Conservation (phyloP, 2,888 invertebrate species). For the Leptinotarsa rubiginosa region DNA sequence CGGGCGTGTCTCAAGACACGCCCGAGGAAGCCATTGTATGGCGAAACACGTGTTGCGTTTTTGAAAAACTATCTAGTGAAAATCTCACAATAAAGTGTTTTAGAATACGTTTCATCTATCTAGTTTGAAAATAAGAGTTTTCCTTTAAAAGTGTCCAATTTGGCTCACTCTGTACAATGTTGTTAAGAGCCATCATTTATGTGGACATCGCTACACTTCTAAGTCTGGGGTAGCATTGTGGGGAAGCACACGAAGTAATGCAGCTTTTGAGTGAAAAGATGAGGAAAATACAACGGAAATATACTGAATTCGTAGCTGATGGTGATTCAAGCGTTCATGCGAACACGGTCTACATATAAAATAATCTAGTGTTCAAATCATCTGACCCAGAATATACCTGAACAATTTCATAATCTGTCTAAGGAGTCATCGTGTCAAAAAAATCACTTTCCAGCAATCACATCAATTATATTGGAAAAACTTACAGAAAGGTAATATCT, state of each 20-base stretch:
- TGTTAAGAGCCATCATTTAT: too few species aligned
- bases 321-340: too few species aligned
- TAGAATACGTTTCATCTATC: too few species aligned
- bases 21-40: too few species aligned
- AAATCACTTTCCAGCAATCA: neutral
- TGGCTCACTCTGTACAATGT: too few species aligned
- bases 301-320: neutral
- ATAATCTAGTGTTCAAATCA: neutral
- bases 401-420: neutral
- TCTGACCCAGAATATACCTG: neutral
- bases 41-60: too few species aligned
- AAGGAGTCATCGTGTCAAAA: neutral
- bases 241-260: neutral
- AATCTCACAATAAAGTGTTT: too few species aligned
- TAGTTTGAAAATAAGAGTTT: too few species aligned
- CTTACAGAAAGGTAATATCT: neutral
- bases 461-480: neutral
- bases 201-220: neutral
- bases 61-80: too few species aligned
- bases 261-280: neutral
- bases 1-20: too few species aligned
- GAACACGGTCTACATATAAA: neutral
- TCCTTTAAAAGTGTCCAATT: too few species aligned
- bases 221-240: neutral
- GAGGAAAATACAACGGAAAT: neutral